These are phyloP conservation scores for Onthophagus taurus DNA, from an alignment of 1,140 invertebrate species.

Conservation along the genomic window DNA sequence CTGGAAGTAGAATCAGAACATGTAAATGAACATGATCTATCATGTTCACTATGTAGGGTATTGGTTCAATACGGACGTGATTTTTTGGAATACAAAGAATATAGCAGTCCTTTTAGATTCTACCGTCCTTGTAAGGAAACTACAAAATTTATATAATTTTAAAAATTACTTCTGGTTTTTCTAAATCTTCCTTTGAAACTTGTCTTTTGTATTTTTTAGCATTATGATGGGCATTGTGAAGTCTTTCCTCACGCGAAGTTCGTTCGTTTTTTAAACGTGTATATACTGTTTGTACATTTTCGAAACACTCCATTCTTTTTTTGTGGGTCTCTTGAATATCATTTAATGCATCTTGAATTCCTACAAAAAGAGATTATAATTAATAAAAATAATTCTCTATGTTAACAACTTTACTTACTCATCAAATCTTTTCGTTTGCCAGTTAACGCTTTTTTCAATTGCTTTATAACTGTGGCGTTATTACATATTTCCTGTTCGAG, in stretches of 20 bases:
- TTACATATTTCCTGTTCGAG: conserved; percentile 27
- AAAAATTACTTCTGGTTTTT: conserved; percentile 29
- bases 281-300: conserved; percentile 31
- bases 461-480: conserved; percentile 13
- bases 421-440: conserved; percentile 19
- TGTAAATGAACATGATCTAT: too few species aligned
- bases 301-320: conserved; percentile 17
- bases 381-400: not conserved
- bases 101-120: too few species aligned
- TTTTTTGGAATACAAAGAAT: too few species aligned
- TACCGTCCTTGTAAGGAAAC: too few species aligned
- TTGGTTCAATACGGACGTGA: too few species aligned
- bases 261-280: conserved; percentile 32
- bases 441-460: conserved; percentile 19
- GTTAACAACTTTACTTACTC: conserved; percentile 17
- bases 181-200: conserved; percentile 15
- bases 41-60: too few species aligned
- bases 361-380: too few species aligned
- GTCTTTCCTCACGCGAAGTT: conserved; percentile 31
- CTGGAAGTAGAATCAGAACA: too few species aligned
- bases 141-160: conserved; percentile 2
- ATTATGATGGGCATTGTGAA: conserved; percentile 29
- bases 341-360: conserved; percentile 18
- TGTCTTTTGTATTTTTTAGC: conserved; percentile 23
- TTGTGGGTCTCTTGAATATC: conserved; percentile 16